phyloP scores from a whole-genome alignment of 2,797 vertebrate species.

The Prunella strophiata region DNA sequence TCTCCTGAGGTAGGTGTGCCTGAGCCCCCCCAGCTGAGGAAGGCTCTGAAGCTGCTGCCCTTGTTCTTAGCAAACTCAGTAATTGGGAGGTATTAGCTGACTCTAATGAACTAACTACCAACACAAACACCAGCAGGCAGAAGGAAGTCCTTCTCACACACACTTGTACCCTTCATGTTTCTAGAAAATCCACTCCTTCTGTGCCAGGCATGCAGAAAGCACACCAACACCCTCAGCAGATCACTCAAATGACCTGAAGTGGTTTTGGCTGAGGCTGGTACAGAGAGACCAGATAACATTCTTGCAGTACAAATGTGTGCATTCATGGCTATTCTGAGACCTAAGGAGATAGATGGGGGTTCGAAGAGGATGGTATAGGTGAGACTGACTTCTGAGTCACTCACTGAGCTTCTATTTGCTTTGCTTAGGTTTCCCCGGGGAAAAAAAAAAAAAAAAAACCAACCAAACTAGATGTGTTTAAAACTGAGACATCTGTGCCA shows the following conservation, averaged over 20 bases:
- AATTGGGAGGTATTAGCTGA: neutral
- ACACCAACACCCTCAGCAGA: neutral
- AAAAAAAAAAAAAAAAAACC: neutral
- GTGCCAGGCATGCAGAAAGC: neutral
- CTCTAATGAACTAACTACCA: neutral
- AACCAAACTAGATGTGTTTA: neutral
- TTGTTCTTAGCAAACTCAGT: neutral
- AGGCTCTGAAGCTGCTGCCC: neutral
- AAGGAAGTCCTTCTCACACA: neutral
- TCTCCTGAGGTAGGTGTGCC: neutral
- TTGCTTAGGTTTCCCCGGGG: neutral
- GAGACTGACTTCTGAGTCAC: neutral
- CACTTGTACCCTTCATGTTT: fast-evolving
- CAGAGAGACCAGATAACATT: neutral
- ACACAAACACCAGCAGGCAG: neutral
- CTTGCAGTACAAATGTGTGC: neutral
- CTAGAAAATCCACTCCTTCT: neutral
- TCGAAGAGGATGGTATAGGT: neutral
- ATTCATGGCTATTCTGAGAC: neutral
- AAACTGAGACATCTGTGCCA: slow-evolving; percentile 12
- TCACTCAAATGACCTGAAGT: neutral
- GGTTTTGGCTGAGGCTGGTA: neutral
- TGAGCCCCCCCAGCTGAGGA: fast-evolving
- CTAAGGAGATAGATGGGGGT: neutral
- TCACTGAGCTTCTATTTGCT: neutral